Base-by-base conservation (phyloP, 1,140 invertebrate genomes). In the Drosophila yakuba region DNA sequence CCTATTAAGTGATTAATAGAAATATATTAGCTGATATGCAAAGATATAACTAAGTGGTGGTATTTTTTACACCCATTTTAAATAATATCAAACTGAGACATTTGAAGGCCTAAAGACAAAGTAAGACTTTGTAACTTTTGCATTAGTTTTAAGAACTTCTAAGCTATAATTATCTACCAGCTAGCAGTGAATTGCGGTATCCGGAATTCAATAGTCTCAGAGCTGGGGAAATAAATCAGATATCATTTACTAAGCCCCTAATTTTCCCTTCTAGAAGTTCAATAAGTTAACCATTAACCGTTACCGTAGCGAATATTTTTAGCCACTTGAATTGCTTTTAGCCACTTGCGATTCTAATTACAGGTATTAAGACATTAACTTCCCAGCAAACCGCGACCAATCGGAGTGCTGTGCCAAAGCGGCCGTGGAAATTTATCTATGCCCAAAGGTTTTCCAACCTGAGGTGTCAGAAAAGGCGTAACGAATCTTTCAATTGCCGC, bases 261-360 rank as follows among this genome's bases (percentile, higher is more conserved):
- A 71, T 71, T 48, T 48, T 7, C 52, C 51, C 25, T 58, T 28
- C 44, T 74, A 57, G 51, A 64, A 68, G 55, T 72, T 59, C 23
- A 51, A 72, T 25, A 35, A 51, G 32, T 47, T 64, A 74, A 57
- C 25, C 44, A 63, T 20, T n/a, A 36, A 12, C 41, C 15, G 32
- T 41, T 48, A 47, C 36, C 54, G 14, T 36, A 36, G 48, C 47
- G 35, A 75, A 57, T 67, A 54, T 44, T 57, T 64, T 23, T 32
- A 63, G 47, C 38, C 51, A 47, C 52, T 69, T 66, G 52, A 56
- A 54, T 75, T 66, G 61, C 36, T 41, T 67, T 67, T 55, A 55
- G 50, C 61, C 55, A 44, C 72, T 66, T 48, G 85, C 74, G 74
- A 68, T 86, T 81, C 61, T 86, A 88, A 86, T 86, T 82, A 66